Evolutionary conservation across 1,140 invertebrate genomes (phyloP).

Genomic region (Drosophila baimaii): DNA sequence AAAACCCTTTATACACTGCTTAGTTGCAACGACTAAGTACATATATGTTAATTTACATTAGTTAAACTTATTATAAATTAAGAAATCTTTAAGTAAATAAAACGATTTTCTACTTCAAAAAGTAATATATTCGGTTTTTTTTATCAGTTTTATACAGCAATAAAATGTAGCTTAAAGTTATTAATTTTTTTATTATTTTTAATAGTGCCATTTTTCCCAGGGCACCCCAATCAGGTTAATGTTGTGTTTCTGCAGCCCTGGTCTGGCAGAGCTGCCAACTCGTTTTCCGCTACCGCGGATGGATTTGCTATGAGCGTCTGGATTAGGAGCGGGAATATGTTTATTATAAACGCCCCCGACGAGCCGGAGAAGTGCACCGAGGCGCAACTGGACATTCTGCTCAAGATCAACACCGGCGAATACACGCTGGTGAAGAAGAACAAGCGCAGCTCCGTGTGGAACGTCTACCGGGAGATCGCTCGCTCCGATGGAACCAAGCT

Average conservation of each 20-base stretch:
- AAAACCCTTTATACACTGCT: conserved; percentile 28
- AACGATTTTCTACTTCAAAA: background rate
- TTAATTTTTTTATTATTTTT: background rate
- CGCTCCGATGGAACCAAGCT: conserved; percentile 60
- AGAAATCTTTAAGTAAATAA: background rate
- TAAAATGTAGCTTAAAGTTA: too few relatives aligned
- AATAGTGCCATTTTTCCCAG: background rate
- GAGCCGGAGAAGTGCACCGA: conserved; percentile 65
- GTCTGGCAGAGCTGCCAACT: conserved; percentile 1
- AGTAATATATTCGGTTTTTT: too few relatives aligned
- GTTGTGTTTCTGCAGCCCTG: background rate
- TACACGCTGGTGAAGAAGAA: conserved; percentile 68
- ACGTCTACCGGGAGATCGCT: conserved; percentile 65
- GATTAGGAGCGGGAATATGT: conserved; percentile 26
- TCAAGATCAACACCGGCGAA: conserved; percentile 67
- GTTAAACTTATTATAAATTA: background rate
- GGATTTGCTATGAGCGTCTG: conserved; percentile 11
- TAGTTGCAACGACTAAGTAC: too few relatives aligned
- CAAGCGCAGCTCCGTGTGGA: conserved; percentile 68
- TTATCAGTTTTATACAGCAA: too few relatives aligned
- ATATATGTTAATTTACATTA: too few relatives aligned
- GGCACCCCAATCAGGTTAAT: background rate
- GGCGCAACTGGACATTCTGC: conserved; percentile 64
- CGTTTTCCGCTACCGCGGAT: background rate
- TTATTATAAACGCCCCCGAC: conserved; percentile 42